Evolutionary conservation across 2,113 vertebrate species (phyloP).

Genomic region (Cyanoderma ruficeps): DNA sequence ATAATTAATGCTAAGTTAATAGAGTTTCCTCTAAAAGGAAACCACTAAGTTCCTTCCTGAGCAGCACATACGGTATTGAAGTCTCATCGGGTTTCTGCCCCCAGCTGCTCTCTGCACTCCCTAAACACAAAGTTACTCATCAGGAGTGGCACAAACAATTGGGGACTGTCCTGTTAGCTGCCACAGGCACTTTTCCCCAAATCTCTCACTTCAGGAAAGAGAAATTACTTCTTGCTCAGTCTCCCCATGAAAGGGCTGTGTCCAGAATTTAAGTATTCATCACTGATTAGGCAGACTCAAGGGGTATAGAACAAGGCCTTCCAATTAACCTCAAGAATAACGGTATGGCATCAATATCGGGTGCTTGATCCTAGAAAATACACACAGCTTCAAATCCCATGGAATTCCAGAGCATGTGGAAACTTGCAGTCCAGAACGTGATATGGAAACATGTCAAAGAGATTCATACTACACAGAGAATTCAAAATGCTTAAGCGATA

Average conservation of each 20-base stretch:
- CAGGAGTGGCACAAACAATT: not conserved
- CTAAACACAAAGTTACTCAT: not conserved
- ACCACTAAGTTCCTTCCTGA: conserved; percentile 47
- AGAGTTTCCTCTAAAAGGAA: conserved; percentile 53
- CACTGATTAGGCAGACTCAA: not conserved
- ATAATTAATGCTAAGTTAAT: conserved; percentile 64
- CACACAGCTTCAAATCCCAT: not conserved
- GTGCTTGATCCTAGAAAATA: not conserved
- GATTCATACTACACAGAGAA: not conserved
- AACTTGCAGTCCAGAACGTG: fast-evolving
- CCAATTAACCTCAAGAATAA: not conserved
- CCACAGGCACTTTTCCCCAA: not conserved
- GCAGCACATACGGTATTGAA: not conserved
- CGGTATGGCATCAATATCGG: not conserved
- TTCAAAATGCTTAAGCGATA: not conserved
- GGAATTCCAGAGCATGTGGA: not conserved
- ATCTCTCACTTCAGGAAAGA: not conserved
- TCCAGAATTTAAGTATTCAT: not conserved
- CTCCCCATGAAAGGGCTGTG: not conserved
- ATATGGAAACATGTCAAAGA: not conserved
- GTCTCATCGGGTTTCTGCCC: not conserved
- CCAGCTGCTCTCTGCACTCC: not conserved
- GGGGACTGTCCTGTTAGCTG: not conserved
- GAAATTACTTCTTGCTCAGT: not conserved
- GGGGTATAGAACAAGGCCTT: not conserved